Conservation (phyloP, 2,113 vertebrate species). For the Egretta garzetta region DNA sequence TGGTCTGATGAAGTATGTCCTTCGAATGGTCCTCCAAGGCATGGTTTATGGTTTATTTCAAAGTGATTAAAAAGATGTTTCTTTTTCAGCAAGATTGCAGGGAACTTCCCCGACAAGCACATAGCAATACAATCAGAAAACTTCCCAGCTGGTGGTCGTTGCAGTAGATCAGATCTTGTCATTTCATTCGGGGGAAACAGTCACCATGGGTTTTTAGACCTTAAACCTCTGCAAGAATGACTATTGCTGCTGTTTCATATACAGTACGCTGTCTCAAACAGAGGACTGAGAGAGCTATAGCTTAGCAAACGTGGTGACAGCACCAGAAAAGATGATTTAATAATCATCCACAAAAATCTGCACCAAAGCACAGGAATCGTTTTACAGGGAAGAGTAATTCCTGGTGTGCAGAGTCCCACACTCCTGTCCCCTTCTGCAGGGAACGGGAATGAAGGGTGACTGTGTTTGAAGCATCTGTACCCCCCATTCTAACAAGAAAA, state of each 20-base stretch:
- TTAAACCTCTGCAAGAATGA: not conserved
- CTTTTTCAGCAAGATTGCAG: not conserved
- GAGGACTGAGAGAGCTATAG: not conserved
- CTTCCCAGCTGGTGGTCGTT: not conserved
- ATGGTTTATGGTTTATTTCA: not conserved
- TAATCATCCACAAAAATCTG: not conserved
- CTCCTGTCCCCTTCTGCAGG: not conserved
- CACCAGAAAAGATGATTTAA: not conserved
- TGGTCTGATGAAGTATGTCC: not conserved
- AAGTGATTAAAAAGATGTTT: not conserved
- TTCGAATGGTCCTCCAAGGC: not conserved
- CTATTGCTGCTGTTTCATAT: not conserved
- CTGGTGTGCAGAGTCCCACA: not conserved
- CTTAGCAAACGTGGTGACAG: not conserved
- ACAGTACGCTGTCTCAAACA: not conserved
- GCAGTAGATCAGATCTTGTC: not conserved
- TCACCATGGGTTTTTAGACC: not conserved
- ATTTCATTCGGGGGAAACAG: not conserved
- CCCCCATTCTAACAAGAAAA: not conserved
- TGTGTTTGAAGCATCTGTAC: fast-evolving
- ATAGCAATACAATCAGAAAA: not conserved
- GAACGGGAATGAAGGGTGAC: not conserved
- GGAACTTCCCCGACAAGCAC: not conserved
- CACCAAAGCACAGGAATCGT: not conserved
- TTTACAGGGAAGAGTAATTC: not conserved